Evolutionary conservation across 2,113 vertebrate genomes (phyloP).

Genomic region (Silurus asotus): DNA sequence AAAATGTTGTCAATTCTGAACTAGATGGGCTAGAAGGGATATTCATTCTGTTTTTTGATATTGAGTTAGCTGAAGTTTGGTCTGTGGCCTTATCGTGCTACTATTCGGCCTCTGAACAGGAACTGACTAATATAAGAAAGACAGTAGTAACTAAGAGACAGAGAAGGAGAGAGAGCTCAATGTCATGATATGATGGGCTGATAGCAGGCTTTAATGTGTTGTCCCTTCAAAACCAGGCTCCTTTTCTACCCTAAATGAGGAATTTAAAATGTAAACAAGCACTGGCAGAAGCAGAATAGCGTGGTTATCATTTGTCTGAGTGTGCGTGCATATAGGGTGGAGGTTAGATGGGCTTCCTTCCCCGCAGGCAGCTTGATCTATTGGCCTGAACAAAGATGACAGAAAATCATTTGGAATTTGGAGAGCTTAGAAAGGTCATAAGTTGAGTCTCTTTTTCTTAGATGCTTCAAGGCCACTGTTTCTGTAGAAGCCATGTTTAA

Average conservation of each 20-base stretch:
- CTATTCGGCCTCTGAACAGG: conserved; percentile 22
- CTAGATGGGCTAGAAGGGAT: not conserved
- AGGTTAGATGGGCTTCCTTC: conserved; percentile 23
- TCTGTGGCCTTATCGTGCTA: not conserved
- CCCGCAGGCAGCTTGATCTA: conserved; percentile 40
- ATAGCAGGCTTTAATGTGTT: conserved; percentile 16
- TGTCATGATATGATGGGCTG: conserved; percentile 1
- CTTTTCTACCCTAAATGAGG: conserved; percentile 23
- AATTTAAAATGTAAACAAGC: conserved; percentile 47
- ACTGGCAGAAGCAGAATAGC: conserved; percentile 25
- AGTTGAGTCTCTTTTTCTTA: conserved; percentile 45
- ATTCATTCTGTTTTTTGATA: conserved; percentile 14
- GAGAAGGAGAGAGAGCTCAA: not conserved
- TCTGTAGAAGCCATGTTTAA: conserved; percentile 35
- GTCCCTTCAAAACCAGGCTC: conserved; percentile 5
- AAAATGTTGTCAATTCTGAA: conserved; percentile 14
- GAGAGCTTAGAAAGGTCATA: conserved; percentile 59
- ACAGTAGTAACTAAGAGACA: not conserved
- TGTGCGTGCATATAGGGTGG: conserved; percentile 19
- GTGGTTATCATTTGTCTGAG: conserved; percentile 24
- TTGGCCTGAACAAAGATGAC: conserved; percentile 46
- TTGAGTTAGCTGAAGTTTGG: not conserved
- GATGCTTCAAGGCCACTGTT: conserved; percentile 47
- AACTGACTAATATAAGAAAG: conserved; percentile 19
- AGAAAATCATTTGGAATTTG: conserved; percentile 60